Evolutionary conservation across 2,113 vertebrate genomes (phyloP), one percentile per base, ranked within the genome.

Genomic region (Morone chrysops): DNA sequence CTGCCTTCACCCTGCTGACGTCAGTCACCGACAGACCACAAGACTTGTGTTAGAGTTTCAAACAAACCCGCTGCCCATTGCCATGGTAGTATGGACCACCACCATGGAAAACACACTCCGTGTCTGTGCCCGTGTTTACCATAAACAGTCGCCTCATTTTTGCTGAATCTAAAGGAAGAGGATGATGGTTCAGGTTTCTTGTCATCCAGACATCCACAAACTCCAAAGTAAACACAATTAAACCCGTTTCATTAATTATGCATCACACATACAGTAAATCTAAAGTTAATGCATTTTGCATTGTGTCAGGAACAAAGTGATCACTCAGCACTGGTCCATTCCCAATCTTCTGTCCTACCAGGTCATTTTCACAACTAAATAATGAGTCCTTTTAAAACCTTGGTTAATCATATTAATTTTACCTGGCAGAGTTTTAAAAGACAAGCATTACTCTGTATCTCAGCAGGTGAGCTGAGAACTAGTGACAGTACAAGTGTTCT

Each of bases 11-110:
- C 73, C 50, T 47, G 80, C 72, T 95, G 94, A 95, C 90, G 90
- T 94, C 91, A 93, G 83, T 45, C 71, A 41, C 65, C 75, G n/a
- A 20, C 87, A 84, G 47, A 84, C 87, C 86, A 69, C 89, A 91
- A 56, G 79, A 80, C 75, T 53, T 76, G 78, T 90, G 87, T 83
- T 78, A 82, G 65, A 72, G 18, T 76, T 92, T 91, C 65, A 90
- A 89, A 93, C 91, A 92, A 92, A 92, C 90, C 72, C 22, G 17
- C 89, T 67, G 78, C 70, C 84, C 62, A 72, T 88, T 89, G 69
- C 81, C 63, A 83, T 78, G 89, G 85, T 85, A 90, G 73, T 81
- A 31, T 18, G 79, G 84, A 86, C 81, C 84, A 88, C 86, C 87
- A 63, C 75, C 60, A 86, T 91, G 94, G 93, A 94, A 94, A 92